Evolutionary conservation across 2,113 vertebrate species (phyloP).

Genomic region (Dromiciops gliroides): DNA sequence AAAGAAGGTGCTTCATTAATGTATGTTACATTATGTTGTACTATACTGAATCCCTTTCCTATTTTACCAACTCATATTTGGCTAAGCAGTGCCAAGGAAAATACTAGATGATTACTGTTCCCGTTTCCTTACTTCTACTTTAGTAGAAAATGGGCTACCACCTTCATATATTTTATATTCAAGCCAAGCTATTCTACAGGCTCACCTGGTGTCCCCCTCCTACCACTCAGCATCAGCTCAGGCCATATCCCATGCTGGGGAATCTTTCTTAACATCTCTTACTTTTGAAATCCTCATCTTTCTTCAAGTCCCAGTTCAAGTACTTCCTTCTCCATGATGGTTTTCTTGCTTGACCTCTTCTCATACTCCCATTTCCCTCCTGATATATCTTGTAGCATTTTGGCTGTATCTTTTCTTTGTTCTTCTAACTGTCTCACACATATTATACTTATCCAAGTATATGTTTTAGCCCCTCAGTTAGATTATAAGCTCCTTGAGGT

Average conservation of each 20-base stretch:
- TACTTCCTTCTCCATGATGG: neutral
- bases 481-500: neutral
- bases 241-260: neutral
- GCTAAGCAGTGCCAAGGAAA: neutral
- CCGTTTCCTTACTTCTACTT: neutral
- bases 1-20: neutral
- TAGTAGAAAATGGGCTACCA: neutral
- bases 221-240: neutral
- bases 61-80: neutral
- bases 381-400: neutral
- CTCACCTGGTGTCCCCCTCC: neutral
- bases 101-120: neutral
- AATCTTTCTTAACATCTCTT: neutral
- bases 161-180: neutral
- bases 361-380: neutral
- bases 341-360: neutral
- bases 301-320: neutral
- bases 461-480: neutral
- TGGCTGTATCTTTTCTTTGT: neutral
- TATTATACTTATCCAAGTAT: neutral
- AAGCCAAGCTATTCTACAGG: neutral
- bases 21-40: neutral
- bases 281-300: neutral
- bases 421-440: neutral
- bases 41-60: neutral